A percentile compares a stretch with the other conserved stretches of the same genome.
Conservation (phyloP, 2,113 vertebrate genomes). For the Pagrus major region DNA sequence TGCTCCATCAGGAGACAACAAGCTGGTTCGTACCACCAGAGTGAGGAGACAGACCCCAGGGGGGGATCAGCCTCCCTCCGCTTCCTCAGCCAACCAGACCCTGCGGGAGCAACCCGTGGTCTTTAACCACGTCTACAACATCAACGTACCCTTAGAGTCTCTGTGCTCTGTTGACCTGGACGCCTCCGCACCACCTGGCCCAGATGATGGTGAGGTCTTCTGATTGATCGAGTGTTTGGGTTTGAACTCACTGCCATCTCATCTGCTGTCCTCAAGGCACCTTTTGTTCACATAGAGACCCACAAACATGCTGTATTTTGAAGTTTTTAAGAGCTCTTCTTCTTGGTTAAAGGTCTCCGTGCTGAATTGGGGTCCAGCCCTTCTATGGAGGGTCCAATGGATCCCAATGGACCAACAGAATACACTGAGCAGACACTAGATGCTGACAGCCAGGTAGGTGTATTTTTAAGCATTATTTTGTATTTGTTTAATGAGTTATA, state of each 20-base stretch:
- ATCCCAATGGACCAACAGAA: slow-evolving; percentile 83
- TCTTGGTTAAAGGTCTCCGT: slow-evolving; percentile 49
- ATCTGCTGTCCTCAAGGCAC: background rate
- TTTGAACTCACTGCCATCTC: slow-evolving; percentile 4
- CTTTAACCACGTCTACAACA: slow-evolving; percentile 98
- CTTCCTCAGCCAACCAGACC: slow-evolving; percentile 84
- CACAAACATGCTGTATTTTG: background rate
- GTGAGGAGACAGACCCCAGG: slow-evolving; percentile 80
- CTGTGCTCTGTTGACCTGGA: slow-evolving; percentile 92
- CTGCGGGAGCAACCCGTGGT: slow-evolving; percentile 89
- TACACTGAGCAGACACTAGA: slow-evolving; percentile 92
- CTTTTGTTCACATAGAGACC: background rate
- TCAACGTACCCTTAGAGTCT: slow-evolving; percentile 92
- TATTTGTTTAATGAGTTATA: background rate
- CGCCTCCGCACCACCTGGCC: slow-evolving; percentile 61
- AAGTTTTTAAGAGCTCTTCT: background rate
- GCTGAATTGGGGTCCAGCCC: slow-evolving; percentile 72
- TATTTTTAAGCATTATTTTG: background rate
- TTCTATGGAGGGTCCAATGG: slow-evolving; percentile 78
- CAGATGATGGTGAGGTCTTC: slow-evolving; percentile 65
- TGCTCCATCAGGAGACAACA: slow-evolving; percentile 72
- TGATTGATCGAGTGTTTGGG: slow-evolving; percentile 8
- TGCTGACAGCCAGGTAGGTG: slow-evolving; percentile 87
- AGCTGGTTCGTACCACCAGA: slow-evolving; percentile 81
- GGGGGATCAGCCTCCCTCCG: slow-evolving; percentile 58